phyloP scores from a whole-genome alignment of 1,140 invertebrate genomes.

The Drosophila ironensis region DNA sequence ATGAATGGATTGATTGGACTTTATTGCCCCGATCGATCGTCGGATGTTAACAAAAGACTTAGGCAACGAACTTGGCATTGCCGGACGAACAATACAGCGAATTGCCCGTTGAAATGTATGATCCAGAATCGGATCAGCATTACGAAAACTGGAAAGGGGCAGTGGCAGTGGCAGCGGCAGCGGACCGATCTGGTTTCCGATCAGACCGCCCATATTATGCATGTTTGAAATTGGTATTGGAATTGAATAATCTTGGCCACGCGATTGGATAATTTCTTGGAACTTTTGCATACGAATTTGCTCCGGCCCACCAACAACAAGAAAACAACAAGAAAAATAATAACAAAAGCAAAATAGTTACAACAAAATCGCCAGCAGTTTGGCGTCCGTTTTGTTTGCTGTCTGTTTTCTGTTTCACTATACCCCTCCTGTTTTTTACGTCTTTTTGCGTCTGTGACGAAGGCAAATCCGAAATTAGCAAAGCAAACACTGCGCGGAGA shows the following conservation, averaged over 20 bases:
- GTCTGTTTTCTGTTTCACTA: conserved; percentile 64
- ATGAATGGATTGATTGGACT: not conserved
- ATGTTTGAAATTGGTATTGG: conserved; percentile 29
- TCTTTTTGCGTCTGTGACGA: conserved; percentile 6
- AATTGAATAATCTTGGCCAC: conserved; percentile 48
- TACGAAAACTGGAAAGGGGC: not conserved
- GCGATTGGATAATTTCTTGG: conserved; percentile 59
- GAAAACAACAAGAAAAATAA: not conserved
- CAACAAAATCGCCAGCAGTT: conserved; percentile 5
- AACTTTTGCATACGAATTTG: conserved; percentile 60
- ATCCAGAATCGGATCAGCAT: not conserved
- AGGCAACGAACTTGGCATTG: conserved; percentile 63
- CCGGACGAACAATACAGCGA: too few relatives aligned
- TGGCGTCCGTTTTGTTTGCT: conserved; percentile 31
- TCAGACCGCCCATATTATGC: not conserved
- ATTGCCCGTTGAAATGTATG: conserved; percentile 16
- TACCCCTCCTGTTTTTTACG: conserved; percentile 8
- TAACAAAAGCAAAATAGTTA: not conserved
- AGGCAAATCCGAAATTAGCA: conserved; percentile 66
- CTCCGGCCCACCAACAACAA: conserved; percentile 2
- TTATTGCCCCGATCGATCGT: not conserved
- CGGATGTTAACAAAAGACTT: conserved; percentile 48
- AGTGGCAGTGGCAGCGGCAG: not conserved
- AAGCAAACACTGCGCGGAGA: conserved; percentile 71
- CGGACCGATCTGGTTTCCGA: conserved; percentile 1